A percentile compares a stretch with the other conserved stretches of the same genome.
Conservation (phyloP, 2,113 vertebrate species). For the Coryphaenoides rupestris region DNA sequence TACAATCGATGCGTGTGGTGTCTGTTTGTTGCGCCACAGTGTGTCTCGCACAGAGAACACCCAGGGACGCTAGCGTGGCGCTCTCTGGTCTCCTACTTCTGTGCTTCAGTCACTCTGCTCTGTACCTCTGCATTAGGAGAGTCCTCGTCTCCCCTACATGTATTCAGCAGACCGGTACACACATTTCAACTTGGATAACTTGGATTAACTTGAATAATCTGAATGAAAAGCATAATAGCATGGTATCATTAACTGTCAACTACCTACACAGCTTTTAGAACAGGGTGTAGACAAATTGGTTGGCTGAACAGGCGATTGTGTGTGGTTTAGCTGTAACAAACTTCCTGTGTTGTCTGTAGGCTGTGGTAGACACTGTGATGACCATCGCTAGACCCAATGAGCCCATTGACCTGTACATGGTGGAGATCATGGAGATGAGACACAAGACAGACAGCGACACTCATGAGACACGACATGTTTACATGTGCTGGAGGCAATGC, state of each 20-base stretch:
- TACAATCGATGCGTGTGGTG: no score
- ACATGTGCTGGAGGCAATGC: not conserved
- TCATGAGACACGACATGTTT: slow-evolving; percentile 63
- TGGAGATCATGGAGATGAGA: slow-evolving; percentile 99
- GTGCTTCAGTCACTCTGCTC: slow-evolving; percentile 58
- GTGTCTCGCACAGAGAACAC: slow-evolving; percentile 56
- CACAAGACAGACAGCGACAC: slow-evolving; percentile 97
- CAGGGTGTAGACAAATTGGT: no score
- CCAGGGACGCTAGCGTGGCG: slow-evolving; percentile 44
- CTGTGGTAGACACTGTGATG: slow-evolving; percentile 92
- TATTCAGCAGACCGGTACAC: slow-evolving; percentile 66
- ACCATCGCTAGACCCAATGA: slow-evolving; percentile 84
- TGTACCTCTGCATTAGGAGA: slow-evolving; percentile 62
- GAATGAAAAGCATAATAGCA: no score
- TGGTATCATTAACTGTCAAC: no score
- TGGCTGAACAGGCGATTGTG: no score
- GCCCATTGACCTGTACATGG: slow-evolving; percentile 93
- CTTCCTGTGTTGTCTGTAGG: slow-evolving; percentile 63
- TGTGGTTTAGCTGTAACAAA: not conserved
- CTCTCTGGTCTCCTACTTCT: slow-evolving; percentile 44
- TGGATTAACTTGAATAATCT: no score
- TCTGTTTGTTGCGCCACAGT: no score
- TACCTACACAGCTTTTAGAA: no score
- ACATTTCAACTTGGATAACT: no score
- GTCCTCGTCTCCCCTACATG: slow-evolving; percentile 53